Conservation (phyloP, 2,797 vertebrate species). For the Neomorphus geoffroyi region DNA sequence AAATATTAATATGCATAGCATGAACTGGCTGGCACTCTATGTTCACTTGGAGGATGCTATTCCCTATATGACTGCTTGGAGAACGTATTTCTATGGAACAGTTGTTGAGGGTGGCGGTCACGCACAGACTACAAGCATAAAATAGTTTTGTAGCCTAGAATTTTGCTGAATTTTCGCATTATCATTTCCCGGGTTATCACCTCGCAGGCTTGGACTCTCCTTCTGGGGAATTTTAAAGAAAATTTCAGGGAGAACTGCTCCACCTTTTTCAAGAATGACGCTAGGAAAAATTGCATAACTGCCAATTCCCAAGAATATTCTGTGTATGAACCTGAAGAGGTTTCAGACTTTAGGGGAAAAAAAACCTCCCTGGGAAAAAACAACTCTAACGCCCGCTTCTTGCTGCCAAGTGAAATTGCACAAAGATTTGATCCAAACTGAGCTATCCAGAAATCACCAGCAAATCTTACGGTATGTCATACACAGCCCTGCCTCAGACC, state of each 20-base stretch:
- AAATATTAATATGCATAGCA: not conserved
- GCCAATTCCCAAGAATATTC: not conserved
- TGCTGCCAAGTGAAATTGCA: not conserved
- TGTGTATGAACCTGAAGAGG: not conserved
- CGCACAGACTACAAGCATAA: not conserved
- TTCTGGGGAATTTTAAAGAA: not conserved
- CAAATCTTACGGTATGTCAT: not conserved
- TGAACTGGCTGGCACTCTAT: not conserved
- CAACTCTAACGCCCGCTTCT: not conserved
- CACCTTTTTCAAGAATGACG: not conserved
- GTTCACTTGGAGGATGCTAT: not conserved
- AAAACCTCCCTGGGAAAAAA: fast-evolving
- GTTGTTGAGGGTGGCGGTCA: not conserved
- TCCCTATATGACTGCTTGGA: not conserved
- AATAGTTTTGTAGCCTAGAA: not conserved
- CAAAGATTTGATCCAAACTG: not conserved
- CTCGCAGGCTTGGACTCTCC: not conserved
- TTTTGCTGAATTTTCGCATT: not conserved
- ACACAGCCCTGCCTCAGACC: not conserved
- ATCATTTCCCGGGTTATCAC: not conserved
- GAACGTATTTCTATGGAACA: not conserved
- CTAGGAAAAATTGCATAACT: not conserved
- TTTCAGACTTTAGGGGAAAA: not conserved
- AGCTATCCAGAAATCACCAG: not conserved
- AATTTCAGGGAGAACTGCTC: not conserved